Base-by-base conservation (phyloP, 2,113 vertebrate genomes). In the Spea multiplicata region DNA sequence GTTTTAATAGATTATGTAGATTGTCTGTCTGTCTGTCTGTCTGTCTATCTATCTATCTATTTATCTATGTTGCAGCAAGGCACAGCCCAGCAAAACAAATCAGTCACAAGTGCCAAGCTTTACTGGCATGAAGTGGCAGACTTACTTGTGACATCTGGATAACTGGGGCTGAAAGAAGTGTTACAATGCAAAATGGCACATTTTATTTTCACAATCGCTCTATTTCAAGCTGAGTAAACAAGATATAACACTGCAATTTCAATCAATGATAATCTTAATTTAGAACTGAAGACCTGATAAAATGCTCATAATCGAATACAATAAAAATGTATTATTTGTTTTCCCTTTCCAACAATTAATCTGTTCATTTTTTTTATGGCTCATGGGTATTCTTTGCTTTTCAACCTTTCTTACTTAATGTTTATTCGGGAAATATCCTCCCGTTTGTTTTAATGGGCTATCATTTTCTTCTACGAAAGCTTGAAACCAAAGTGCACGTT, bases 401-500 rank as follows among this genome's bases (percentile, higher is more conserved):
- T 5, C 12, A 59, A 30, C 30, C 30, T 30, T 59, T 59, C 50
- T 12, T 8, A 10, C 50, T 12, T 8, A 53, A 61, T 61, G 14
- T 64, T 64, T 6, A 64, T 64, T 64, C 61, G 2, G 61, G 13
- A 64, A 16, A 64, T 64, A 64, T 5, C n/a, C 30, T 17, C 2
- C 17, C 6, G 3, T 13, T 47, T 46, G 6, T 76, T 66, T n/a
- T 49, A 61, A 5, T 62, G 55, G 17, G 30, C 59, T 71, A 64
- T 17, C 13, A n/a, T 16, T 47, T 69, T 30, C 52, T 55, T 52
- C 69, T n/a, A 61, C 45, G 47, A 80, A 46, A 67, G 50, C 48
- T n/a, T 44, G 50, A 61, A 76, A 76, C 64, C 64, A 80, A 80
- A 67, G 76, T 64, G 50, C 8, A 13, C 5, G 67, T 76, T 86